Evolutionary conservation across 2,888 invertebrate species (phyloP).

Genomic region (Sinelater perroti): DNA sequence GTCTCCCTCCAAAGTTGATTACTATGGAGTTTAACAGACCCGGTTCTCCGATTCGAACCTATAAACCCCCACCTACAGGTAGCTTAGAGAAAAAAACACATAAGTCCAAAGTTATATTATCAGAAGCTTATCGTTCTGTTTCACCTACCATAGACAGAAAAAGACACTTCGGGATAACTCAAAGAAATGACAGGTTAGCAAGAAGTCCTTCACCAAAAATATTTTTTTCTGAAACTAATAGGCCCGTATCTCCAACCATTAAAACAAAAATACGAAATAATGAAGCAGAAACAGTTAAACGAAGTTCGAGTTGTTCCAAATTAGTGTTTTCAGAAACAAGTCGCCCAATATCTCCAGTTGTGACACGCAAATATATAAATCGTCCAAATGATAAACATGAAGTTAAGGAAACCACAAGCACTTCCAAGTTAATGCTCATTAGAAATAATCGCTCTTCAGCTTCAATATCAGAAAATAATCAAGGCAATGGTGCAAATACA

Average conservation of each 20-base stretch:
- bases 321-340: constrained; percentile 18
- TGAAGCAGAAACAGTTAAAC: background rate
- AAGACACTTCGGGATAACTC: background rate
- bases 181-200: background rate
- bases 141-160: constrained; percentile 4
- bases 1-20: constrained; percentile 63
- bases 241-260: constrained; percentile 43
- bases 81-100: constrained; percentile 1
- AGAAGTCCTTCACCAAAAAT: constrained; percentile 24
- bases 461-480: too few relatives aligned
- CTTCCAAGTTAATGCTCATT: too few relatives aligned
- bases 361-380: background rate
- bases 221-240: constrained; percentile 59
- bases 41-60: constrained; percentile 55
- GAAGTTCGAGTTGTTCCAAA: background rate
- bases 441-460: too few relatives aligned
- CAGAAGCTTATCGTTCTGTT: constrained; percentile 49
- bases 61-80: background rate
- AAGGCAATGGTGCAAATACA: too few relatives aligned
- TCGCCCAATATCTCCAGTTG: constrained; percentile 34
- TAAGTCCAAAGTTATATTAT: constrained; percentile 46
- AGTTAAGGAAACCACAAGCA: constrained; percentile 12
- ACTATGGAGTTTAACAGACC: constrained; percentile 63
- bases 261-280: background rate
- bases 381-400: background rate